These are phyloP conservation scores for Podarcis raffonei DNA, from an alignment of 2,113 vertebrate genomes.

Conservation along the genomic window DNA sequence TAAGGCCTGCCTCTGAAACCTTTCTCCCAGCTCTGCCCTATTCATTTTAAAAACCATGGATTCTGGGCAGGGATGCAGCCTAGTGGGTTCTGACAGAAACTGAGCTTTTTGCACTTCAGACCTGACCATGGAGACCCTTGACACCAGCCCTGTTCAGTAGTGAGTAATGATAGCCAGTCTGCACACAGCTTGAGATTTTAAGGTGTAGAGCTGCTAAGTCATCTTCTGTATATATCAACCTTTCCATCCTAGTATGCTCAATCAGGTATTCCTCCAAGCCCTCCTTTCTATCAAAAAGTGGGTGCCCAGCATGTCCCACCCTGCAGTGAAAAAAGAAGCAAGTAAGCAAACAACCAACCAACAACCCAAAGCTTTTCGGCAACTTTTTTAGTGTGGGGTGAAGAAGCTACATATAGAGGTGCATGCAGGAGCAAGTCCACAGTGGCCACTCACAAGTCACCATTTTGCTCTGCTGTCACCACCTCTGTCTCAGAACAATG, in stretches of 20 bases:
- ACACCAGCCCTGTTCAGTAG: neutral
- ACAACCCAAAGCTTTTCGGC: neutral
- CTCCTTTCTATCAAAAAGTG: too few relatives aligned
- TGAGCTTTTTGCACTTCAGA: neutral
- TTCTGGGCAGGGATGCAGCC: neutral
- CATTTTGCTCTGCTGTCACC: neutral
- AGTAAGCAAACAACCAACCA: too few relatives aligned
- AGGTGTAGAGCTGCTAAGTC: too few relatives aligned
- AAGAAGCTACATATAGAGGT: neutral
- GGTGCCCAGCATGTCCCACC: too few relatives aligned
- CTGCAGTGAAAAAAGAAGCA: neutral
- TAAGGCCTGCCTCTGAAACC: neutral
- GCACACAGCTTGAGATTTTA: too few relatives aligned
- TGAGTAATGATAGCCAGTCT: too few relatives aligned
- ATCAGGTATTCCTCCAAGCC: too few relatives aligned
- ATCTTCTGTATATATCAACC: too few relatives aligned
- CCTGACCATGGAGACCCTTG: neutral
- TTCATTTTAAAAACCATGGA: neutral
- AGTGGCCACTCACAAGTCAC: neutral
- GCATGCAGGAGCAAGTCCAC: neutral
- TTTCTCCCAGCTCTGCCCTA: neutral
- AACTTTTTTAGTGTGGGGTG: neutral
- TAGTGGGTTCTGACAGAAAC: neutral
- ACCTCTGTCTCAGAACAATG: neutral
- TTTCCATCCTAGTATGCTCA: too few relatives aligned